Evolutionary conservation across 2,113 vertebrate species (phyloP).

Genomic region (Toxotes chatareus): DNA sequence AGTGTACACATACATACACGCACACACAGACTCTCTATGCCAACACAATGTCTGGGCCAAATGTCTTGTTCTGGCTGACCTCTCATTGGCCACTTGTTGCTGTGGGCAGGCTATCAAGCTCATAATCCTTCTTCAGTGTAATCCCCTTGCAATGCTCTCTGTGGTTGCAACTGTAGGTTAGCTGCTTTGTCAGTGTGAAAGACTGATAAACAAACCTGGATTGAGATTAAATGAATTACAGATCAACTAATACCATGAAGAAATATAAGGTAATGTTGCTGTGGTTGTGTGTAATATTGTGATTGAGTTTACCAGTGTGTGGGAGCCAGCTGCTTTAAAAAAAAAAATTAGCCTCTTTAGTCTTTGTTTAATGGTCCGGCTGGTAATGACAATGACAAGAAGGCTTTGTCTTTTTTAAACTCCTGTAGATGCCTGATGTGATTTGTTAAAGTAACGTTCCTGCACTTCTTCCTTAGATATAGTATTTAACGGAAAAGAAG

Average conservation of each 20-base stretch:
- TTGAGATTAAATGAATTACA: conserved; percentile 45
- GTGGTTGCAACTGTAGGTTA: conserved; percentile 42
- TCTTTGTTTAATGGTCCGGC: conserved; percentile 33
- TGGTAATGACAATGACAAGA: not conserved
- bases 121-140: conserved; percentile 76
- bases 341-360: not conserved
- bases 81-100: conserved; percentile 76
- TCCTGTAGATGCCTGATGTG: conserved; percentile 5
- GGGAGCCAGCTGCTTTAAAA: conserved; percentile 18
- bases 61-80: conserved; percentile 56
- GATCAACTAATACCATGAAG: conserved; percentile 60
- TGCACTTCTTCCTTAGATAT: not conserved
- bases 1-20: conserved; percentile 5
- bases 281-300: conserved; percentile 9
- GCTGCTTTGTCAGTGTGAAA: conserved; percentile 57
- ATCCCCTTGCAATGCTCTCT: conserved; percentile 66
- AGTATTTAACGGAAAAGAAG: not conserved
- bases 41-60: conserved; percentile 53
- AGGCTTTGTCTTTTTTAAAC: not conserved
- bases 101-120: conserved; percentile 65
- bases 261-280: conserved; percentile 67
- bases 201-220: conserved; percentile 52
- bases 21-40: conserved; percentile 41
- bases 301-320: not conserved
- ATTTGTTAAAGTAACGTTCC: not conserved